Conservation (phyloP, 2,113 vertebrate genomes). For the Stegastes partitus region DNA sequence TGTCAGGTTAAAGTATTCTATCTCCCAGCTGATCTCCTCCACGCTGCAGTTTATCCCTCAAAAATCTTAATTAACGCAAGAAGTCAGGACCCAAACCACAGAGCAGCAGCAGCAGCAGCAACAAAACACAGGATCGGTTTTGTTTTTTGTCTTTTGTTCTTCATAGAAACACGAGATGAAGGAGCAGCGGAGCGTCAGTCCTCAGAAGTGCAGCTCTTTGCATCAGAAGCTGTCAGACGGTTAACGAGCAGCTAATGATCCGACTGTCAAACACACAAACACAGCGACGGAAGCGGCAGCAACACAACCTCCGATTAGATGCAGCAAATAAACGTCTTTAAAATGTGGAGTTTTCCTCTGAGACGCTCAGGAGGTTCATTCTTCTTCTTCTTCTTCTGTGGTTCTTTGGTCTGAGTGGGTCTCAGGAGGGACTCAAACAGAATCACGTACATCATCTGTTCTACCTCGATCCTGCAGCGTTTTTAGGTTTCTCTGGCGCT, state of each 20-base stretch:
- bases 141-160: not conserved
- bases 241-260: conserved; percentile 26
- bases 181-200: not conserved
- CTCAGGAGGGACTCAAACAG: conserved; percentile 14
- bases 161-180: not conserved
- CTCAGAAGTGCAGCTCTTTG: not conserved
- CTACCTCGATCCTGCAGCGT: too few species aligned
- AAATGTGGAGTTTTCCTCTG: not conserved
- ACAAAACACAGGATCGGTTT: not conserved
- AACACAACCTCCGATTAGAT: conserved; percentile 26
- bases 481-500: too few species aligned
- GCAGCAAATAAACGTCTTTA: conserved; percentile 10
- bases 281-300: not conserved
- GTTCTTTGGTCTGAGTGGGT: not conserved
- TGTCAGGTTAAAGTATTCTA: too few species aligned
- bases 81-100: not conserved
- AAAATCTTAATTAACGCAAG: conserved; percentile 5
- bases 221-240: conserved; percentile 2
- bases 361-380: not conserved
- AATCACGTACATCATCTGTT: too few species aligned
- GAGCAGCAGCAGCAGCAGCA: not conserved
- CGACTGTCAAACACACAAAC: conserved; percentile 18
- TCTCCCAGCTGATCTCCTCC: too few species aligned
- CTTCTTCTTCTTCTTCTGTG: not conserved
- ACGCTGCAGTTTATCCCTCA: not conserved